Percentiles rank a stretch among this genome's conserved stretches.
These are phyloP conservation scores for Ormyrus nitidulus DNA, from an alignment of 2,888 invertebrate genomes.

Conservation along the genomic window DNA sequence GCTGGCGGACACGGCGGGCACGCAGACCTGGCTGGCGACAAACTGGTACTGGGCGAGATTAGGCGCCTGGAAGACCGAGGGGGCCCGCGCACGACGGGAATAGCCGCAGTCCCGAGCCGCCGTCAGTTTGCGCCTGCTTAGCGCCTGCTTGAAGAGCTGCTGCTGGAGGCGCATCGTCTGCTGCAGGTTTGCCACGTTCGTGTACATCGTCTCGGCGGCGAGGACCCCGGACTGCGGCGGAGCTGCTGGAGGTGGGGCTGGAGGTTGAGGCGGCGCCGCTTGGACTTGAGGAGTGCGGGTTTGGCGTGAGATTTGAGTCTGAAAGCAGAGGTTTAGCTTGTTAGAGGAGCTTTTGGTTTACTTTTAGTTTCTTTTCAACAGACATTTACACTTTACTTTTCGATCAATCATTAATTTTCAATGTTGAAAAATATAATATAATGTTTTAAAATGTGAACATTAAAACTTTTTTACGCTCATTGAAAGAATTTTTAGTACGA, in stretches of 20 bases:
- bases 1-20: constrained; percentile 63
- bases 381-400: too few relatives aligned
- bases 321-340: constrained; percentile 2
- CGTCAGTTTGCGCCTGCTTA: constrained; percentile 72
- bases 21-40: constrained; percentile 77
- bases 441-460: too few relatives aligned
- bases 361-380: too few relatives aligned
- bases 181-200: constrained; percentile 82
- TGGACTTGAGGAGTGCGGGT: too few relatives aligned
- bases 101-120: constrained; percentile 66
- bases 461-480: too few relatives aligned
- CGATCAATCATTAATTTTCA: too few relatives aligned
- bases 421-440: too few relatives aligned
- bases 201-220: constrained; percentile 82
- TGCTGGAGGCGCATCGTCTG: constrained; percentile 84
- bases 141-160: constrained; percentile 79
- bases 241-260: too few relatives aligned
- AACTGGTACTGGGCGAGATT: constrained; percentile 80
- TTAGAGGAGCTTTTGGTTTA: too few relatives aligned
- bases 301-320: constrained; percentile 55
- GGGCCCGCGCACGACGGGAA: neutral
- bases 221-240: constrained; percentile 59
- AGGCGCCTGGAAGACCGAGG: constrained; percentile 76
- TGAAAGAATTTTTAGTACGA: too few relatives aligned
- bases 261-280: constrained; percentile 26